A percentile compares a stretch with the other conserved stretches of the same genome.
Evolutionary conservation across 2,113 vertebrate species (phyloP).

Genomic region (Brachionichthys hirsutus): DNA sequence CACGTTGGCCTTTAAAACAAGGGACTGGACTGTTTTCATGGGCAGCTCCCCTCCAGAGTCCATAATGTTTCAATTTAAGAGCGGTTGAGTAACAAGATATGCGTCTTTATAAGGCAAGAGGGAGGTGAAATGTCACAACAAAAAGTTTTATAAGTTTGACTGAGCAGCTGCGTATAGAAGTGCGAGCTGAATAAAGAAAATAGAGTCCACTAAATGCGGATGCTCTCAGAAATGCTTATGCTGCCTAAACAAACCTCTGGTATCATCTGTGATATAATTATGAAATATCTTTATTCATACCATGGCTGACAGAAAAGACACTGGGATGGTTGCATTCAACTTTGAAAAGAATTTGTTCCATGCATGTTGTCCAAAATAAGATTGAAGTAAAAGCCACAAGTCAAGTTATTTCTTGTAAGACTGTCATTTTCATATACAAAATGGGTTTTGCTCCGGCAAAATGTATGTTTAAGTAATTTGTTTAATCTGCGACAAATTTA

Average conservation of each 20-base stretch:
- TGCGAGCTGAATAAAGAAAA: neutral
- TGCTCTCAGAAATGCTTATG: neutral
- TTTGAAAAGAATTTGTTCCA: neutral
- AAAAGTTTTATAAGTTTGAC: no score
- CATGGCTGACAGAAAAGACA: slow-evolving; percentile 15
- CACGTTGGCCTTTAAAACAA: slow-evolving; percentile 29
- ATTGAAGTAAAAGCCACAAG: slow-evolving; percentile 20
- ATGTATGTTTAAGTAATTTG: slow-evolving; percentile 22
- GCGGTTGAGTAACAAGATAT: slow-evolving; percentile 5
- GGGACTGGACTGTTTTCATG: slow-evolving; percentile 36
- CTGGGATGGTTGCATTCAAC: slow-evolving; percentile 8
- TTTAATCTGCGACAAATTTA: slow-evolving; percentile 30
- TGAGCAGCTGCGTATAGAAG: neutral
- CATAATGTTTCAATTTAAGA: slow-evolving; percentile 47
- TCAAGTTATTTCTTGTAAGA: slow-evolving; percentile 3
- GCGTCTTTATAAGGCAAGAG: slow-evolving; percentile 26
- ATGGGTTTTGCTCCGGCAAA: neutral
- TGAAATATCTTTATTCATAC: neutral
- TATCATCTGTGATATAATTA: no score
- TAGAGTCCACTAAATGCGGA: neutral
- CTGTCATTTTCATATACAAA: slow-evolving; percentile 26
- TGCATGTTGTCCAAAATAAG: slow-evolving; percentile 5
- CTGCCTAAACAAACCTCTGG: neutral
- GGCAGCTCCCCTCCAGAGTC: slow-evolving; percentile 27
- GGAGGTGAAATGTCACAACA: slow-evolving; percentile 9